Base-by-base conservation (phyloP, 2,113 vertebrate genomes). In the Callorhinus ursinus region DNA sequence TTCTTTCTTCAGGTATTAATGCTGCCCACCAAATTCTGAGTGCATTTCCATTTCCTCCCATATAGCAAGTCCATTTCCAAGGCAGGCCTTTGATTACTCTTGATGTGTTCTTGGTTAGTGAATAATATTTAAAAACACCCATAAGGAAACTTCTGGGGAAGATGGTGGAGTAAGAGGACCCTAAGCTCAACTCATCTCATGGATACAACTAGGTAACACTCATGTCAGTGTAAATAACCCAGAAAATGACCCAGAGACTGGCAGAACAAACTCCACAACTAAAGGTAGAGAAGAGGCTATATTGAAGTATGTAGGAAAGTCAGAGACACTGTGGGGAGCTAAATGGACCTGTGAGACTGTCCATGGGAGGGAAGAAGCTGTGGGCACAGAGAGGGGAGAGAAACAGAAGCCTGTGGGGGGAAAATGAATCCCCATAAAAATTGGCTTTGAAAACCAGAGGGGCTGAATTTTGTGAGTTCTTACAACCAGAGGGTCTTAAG, bases 71-170 rank as follows among this genome's bases (percentile, higher is more conserved):
- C 49, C 83, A n/a, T 72, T 83, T 86, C 36, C 12, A 83, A 95
- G 84, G 61, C n/a, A 93, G 79, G 83, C 22, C 33, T 95, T 91
- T 77, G n/a, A 28, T 82, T 63, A 19, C 33, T 90, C n/a, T 57
- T 76, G 28, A 2, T 72, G 69, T 93, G 36, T 76, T 95, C 24
- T 93, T 19, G 14, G n/a, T 42, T 91, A 71, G 90, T 79, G 87
- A 92, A 61, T 63, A 65, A 67, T 69, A 51, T 82, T 95, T 95
- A 80, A 95, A 95, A 95, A 90, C 51, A 69, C 4, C 4, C 42
- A 71, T 12, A 63, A 42, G 22, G 71, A 42, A 74, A 26, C 71
- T 74, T 42, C 71, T 74, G 71, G 39, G 39, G 71, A 74, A 26
- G 71, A 42, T 42, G 71, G 39, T 42, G 39, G 71, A 74, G 39